Evolutionary conservation across 2,888 invertebrate species (phyloP).

Genomic region (Odontothrips loti): DNA sequence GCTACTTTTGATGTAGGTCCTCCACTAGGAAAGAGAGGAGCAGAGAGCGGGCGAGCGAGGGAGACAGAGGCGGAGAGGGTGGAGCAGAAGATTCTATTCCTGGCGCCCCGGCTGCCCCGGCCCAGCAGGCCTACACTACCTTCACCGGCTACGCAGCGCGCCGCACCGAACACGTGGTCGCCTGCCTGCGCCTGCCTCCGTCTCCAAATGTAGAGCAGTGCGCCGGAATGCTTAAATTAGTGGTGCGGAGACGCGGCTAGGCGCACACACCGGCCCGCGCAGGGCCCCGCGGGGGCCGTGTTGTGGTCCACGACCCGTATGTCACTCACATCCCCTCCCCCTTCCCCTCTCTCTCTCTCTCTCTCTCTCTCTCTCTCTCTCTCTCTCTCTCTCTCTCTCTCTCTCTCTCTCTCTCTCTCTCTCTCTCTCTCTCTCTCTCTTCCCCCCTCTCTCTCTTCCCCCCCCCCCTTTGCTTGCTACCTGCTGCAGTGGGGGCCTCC

Average conservation of each 20-base stretch:
- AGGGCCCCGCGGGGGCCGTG: too few relatives aligned
- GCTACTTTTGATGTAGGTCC: too few relatives aligned
- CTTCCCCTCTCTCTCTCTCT: slow-evolving; percentile 42
- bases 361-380: slow-evolving; percentile 35
- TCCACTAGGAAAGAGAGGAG: too few relatives aligned
- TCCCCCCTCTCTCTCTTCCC: neutral
- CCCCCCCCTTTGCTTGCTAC: neutral
- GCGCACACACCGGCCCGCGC: too few relatives aligned
- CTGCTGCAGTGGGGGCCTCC: neutral
- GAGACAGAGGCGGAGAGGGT: slow-evolving; percentile 27
- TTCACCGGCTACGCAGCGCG: slow-evolving; percentile 19
- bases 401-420: slow-evolving; percentile 24
- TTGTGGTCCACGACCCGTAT: neutral
- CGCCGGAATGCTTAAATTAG: too few relatives aligned
- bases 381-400: slow-evolving; percentile 32
- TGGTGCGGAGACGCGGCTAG: too few relatives aligned
- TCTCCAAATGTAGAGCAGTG: neutral
- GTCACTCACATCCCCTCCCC: slow-evolving; percentile 44
- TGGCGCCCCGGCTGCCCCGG: neutral
- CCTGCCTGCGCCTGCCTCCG: neutral
- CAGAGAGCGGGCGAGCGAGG: slow-evolving; percentile 33
- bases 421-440: neutral
- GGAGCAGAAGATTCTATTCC: neutral
- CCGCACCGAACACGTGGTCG: neutral
- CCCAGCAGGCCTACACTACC: slow-evolving; percentile 24